phyloP scores from a whole-genome alignment of 1,140 invertebrate genomes.

The Drosophila sproati region DNA sequence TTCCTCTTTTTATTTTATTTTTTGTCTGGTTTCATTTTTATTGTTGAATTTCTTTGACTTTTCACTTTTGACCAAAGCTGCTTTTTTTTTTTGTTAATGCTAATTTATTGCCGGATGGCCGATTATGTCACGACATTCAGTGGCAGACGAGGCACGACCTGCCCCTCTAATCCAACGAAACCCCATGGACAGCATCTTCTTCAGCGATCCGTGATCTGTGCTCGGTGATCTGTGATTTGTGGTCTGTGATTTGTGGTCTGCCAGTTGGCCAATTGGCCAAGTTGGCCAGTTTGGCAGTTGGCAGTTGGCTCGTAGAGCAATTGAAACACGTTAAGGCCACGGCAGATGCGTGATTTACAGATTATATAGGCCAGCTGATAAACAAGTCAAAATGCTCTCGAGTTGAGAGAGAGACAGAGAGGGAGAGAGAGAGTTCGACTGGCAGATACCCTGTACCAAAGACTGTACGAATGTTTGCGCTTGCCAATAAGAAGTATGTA shows the following conservation, averaged over 20 bases:
- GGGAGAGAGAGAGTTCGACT: no score
- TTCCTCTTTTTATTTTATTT: conserved; percentile 1
- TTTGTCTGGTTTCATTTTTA: no score
- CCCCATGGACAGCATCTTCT: neutral
- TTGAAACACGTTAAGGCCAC: conserved; percentile 36
- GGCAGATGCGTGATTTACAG: conserved; percentile 34
- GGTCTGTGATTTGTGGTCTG: no score
- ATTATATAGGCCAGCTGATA: conserved; percentile 29
- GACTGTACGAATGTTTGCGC: no score
- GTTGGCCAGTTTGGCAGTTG: neutral
- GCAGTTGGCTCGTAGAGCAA: conserved; percentile 13
- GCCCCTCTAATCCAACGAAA: conserved; percentile 16
- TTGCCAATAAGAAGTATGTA: no score
- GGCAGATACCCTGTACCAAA: no score
- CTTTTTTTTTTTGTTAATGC: conserved; percentile 32
- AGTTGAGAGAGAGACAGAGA: no score
- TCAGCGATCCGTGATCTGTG: conserved; percentile 13
- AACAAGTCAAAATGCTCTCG: neutral
- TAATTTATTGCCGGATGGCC: conserved; percentile 43
- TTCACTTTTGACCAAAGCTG: conserved; percentile 56
- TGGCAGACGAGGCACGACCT: conserved; percentile 31
- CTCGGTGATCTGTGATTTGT: no score
- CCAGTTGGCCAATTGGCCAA: no score
- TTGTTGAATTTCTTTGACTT: conserved; percentile 56
- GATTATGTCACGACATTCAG: conserved; percentile 64